Percentiles rank a stretch among this genome's conserved stretches.
Conservation (phyloP, 2,888 invertebrate genomes). For the Anagyrus pseudococci region DNA sequence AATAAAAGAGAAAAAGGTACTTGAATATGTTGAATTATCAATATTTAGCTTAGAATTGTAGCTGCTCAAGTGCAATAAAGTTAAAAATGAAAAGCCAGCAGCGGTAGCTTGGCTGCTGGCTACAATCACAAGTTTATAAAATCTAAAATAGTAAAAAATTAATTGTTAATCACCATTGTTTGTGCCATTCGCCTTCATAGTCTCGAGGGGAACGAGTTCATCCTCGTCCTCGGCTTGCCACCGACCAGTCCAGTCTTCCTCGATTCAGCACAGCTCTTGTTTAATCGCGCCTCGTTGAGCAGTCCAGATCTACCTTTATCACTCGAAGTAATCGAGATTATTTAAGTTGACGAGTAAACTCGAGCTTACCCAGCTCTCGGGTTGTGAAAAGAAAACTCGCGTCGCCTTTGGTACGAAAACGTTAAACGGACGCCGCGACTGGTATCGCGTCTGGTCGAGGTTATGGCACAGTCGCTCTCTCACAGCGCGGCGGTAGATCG, state of each 20-base stretch:
- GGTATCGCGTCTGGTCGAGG: too few relatives aligned
- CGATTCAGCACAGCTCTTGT: not conserved
- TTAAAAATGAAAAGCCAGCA: not conserved
- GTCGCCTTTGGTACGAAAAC: too few relatives aligned
- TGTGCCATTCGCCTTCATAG: constrained; percentile 62
- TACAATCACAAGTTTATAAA: constrained; percentile 3
- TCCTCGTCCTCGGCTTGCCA: constrained; percentile 42
- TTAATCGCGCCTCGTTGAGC: too few relatives aligned
- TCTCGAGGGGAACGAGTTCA: constrained; percentile 53
- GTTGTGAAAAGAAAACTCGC: too few relatives aligned
- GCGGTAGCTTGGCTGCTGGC: not conserved
- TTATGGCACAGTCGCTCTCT: not conserved
- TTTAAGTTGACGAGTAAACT: not conserved
- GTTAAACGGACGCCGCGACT: not conserved
- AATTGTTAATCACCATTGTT: constrained; percentile 61
- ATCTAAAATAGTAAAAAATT: constrained; percentile 16
- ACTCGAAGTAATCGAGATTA: not conserved
- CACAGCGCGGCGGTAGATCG: not conserved
- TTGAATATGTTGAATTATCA: not conserved
- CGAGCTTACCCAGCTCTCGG: too few relatives aligned
- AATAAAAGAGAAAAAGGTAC: not conserved
- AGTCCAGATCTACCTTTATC: not conserved
- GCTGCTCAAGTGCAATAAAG: too few relatives aligned
- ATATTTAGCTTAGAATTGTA: not conserved
- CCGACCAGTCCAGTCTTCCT: not conserved